Evolutionary conservation across 2,797 vertebrate genomes (phyloP).

Genomic region (Artibeus jamaicensis): DNA sequence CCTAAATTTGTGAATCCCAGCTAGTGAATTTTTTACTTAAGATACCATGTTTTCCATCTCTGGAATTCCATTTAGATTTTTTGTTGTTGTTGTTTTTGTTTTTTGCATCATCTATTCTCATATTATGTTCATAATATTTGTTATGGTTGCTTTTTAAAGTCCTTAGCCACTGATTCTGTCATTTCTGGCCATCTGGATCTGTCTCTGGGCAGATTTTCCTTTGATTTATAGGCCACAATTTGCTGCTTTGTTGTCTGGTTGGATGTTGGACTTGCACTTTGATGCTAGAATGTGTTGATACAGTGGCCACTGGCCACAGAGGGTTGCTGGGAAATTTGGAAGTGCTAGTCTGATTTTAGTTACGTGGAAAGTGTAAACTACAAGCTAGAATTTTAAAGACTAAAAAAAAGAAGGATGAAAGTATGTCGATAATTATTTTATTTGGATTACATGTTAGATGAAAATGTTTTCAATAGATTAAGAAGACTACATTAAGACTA

Average conservation of each 20-base stretch:
- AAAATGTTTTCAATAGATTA: neutral
- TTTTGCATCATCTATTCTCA: neutral
- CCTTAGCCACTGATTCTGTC: rapidly evolving
- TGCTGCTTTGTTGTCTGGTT: neutral
- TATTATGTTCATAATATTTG: rapidly evolving
- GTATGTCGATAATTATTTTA: neutral
- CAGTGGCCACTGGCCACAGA: neutral
- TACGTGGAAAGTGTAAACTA: neutral
- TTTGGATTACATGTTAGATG: neutral
- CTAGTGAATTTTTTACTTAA: neutral
- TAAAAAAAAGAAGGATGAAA: rapidly evolving
- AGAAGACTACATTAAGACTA: neutral
- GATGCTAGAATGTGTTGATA: too few species aligned
- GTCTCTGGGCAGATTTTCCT: too few species aligned
- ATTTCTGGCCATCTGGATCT: rapidly evolving
- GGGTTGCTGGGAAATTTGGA: neutral
- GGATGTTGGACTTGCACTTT: rapidly evolving
- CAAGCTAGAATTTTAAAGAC: neutral
- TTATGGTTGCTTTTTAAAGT: too few species aligned
- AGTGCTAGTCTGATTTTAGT: neutral
- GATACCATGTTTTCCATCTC: too few species aligned
- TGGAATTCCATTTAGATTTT: neutral
- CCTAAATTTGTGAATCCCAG: neutral
- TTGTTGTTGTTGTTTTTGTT: neutral
- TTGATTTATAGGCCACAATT: rapidly evolving